A percentile compares a stretch with the other conserved stretches of the same genome.
Evolutionary conservation across 2,888 invertebrate genomes (phyloP).

Genomic region (Tryphoninae sp.): DNA sequence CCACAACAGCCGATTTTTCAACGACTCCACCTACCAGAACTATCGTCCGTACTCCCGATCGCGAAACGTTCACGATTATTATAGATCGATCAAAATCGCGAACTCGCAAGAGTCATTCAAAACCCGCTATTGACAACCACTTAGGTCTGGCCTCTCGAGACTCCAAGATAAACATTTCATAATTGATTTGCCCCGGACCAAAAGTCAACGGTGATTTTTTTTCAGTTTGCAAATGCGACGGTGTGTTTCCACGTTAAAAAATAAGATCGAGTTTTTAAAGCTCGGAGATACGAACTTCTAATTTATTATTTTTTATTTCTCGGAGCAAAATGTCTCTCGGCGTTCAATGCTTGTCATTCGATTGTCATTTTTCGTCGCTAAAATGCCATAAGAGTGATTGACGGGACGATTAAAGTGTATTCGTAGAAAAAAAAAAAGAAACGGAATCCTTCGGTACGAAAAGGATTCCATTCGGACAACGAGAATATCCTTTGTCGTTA

Average conservation of each 20-base stretch:
- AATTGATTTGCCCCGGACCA: not conserved
- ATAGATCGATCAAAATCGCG: slow-evolving; percentile 19
- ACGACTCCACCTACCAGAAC: not conserved
- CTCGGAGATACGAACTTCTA: slow-evolving; percentile 17
- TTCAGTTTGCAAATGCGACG: not conserved
- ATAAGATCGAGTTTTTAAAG: slow-evolving; percentile 30
- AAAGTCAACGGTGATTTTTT: not conserved
- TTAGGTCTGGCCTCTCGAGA: slow-evolving; percentile 16
- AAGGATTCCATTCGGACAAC: slow-evolving; percentile 45
- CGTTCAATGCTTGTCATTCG: not conserved
- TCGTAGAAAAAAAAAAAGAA: not conserved
- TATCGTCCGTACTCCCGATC: slow-evolving; percentile 11
- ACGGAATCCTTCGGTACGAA: not conserved
- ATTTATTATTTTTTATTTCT: not conserved
- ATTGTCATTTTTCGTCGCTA: not conserved
- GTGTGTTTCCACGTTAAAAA: not conserved
- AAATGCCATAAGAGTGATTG: slow-evolving; percentile 6
- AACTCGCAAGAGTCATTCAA: not conserved
- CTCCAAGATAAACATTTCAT: slow-evolving; percentile 12
- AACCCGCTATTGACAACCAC: not conserved
- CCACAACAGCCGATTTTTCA: slow-evolving; percentile 4
- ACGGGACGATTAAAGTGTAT: not conserved
- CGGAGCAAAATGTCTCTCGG: not conserved
- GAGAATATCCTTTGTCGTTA: slow-evolving; percentile 9
- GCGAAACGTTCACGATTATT: slow-evolving; percentile 21